A percentile compares a stretch with the other conserved stretches of the same genome.
Conservation (phyloP, 2,888 invertebrate species). For the Corbicula japonica region DNA sequence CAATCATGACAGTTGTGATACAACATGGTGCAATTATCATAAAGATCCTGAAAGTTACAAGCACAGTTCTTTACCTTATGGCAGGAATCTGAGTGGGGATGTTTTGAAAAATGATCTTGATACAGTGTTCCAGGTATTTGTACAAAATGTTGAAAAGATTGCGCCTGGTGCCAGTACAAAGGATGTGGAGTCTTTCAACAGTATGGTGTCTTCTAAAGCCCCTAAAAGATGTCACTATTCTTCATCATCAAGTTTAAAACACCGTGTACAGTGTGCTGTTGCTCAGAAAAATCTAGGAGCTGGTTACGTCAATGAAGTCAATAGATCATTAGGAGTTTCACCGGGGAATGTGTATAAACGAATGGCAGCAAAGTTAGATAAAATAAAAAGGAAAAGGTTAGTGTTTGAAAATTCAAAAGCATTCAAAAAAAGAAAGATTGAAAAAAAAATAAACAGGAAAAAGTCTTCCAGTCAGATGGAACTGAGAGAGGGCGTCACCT, state of each 20-base stretch:
- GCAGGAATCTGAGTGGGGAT: conserved; percentile 29
- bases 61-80: conserved; percentile 35
- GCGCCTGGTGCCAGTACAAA: conserved; percentile 56
- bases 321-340: conserved; percentile 29
- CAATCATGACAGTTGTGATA: conserved; percentile 36
- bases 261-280: conserved; percentile 41
- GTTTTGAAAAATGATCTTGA: conserved; percentile 17
- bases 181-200: conserved; percentile 57
- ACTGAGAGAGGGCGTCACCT: conserved; percentile 25
- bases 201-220: conserved; percentile 52
- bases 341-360: conserved; percentile 34
- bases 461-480: not conserved
- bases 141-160: conserved; percentile 41
- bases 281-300: conserved; percentile 47
- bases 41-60: conserved; percentile 29
- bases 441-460: conserved; percentile 2
- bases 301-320: conserved; percentile 23
- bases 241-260: conserved; percentile 21
- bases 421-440: conserved; percentile 19
- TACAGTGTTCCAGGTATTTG: conserved; percentile 33
- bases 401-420: conserved; percentile 5
- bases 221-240: conserved; percentile 51
- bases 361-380: not conserved
- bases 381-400: not conserved
- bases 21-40: conserved; percentile 29